Conservation (phyloP, 2,797 vertebrate species). For the Phrynocephalus vlangalii region DNA sequence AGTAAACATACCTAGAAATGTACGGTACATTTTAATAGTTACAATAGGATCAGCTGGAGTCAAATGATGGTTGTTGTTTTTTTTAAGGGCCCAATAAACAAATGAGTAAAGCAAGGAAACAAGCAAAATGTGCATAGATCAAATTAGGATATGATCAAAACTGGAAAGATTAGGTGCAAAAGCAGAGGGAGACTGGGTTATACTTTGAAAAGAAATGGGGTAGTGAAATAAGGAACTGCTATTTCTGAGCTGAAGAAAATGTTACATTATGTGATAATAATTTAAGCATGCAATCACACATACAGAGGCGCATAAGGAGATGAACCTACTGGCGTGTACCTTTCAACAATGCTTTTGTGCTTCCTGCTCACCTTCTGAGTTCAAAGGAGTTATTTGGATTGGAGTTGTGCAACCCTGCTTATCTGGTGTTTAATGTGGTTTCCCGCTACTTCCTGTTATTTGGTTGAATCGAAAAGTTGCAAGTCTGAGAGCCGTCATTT, state of each 20-base stretch:
- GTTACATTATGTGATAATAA: not conserved
- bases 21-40: not conserved
- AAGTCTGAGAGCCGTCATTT: not conserved
- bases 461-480: not conserved
- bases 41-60: not conserved
- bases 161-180: slow-evolving; percentile 22
- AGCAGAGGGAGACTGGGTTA: not conserved
- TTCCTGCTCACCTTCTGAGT: not conserved
- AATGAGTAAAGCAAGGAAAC: not conserved
- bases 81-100: not conserved
- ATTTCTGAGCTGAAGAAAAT: not conserved
- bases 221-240: not conserved
- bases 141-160: not conserved
- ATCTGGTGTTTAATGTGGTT: not conserved
- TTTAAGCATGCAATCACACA: not conserved
- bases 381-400: not conserved
- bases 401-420: not conserved
- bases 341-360: not conserved
- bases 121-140: not conserved
- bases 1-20: not conserved
- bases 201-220: not conserved
- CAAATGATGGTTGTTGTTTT: no score
- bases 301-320: rapidly evolving
- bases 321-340: not conserved
- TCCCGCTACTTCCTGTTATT: not conserved